Evolutionary conservation across 1,140 invertebrate genomes (phyloP).

Genomic region (Rhyzopertha dominica): DNA sequence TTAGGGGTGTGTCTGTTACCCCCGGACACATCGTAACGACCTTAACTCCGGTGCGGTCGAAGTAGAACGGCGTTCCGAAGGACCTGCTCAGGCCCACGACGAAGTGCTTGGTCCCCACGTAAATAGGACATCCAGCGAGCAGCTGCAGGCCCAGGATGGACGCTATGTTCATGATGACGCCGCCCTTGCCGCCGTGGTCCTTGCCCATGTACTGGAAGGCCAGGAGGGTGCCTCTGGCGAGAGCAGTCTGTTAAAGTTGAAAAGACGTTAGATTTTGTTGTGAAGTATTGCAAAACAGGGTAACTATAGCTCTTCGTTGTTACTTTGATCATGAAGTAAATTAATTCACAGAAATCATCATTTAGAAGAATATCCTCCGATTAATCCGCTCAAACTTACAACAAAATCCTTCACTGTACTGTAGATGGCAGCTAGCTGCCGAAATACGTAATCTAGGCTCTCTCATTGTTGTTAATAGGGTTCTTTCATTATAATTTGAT

Average conservation of each 20-base stretch:
- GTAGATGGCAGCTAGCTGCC: no score
- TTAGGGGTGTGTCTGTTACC: constrained; percentile 35
- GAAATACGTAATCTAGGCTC: no score
- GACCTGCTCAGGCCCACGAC: constrained; percentile 51
- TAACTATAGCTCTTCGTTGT: no score
- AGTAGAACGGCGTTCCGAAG: constrained; percentile 39
- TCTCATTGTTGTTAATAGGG: no score
- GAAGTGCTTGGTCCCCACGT: constrained; percentile 51
- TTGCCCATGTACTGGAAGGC: constrained; percentile 49
- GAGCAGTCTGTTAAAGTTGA: constrained; percentile 45
- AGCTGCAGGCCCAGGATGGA: constrained; percentile 47
- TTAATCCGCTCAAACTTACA: no score
- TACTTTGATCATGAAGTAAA: no score
- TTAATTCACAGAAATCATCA: no score
- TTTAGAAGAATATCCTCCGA: no score
- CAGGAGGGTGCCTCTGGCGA: constrained; percentile 45
- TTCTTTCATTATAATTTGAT: no score
- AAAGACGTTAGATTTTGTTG: no score
- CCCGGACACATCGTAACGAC: constrained; percentile 48
- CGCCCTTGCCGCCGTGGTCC: constrained; percentile 46
- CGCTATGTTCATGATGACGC: constrained; percentile 47
- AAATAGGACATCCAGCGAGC: constrained; percentile 46
- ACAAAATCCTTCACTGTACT: no score
- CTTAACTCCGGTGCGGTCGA: constrained; percentile 46
- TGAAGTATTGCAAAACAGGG: no score